These are phyloP conservation scores for Perca flavescens DNA, from an alignment of 2,113 vertebrate genomes.

Conservation along the genomic window DNA sequence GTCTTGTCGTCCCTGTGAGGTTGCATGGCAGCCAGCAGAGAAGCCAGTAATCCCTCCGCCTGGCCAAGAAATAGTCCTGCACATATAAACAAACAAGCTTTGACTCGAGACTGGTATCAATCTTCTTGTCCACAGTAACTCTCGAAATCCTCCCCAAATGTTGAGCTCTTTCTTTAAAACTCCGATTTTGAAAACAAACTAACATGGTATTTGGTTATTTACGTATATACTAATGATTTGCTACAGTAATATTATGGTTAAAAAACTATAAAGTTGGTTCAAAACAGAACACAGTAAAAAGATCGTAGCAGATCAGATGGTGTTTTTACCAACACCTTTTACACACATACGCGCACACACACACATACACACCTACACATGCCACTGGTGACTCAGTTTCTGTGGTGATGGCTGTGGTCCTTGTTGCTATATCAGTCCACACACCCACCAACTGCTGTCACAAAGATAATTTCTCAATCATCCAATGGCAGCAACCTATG, in stretches of 20 bases:
- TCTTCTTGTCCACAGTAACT: background rate
- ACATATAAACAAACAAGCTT: background rate
- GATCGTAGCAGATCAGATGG: slow-evolving; percentile 32
- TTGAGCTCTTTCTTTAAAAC: background rate
- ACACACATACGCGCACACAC: slow-evolving; percentile 4
- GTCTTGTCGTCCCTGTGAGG: background rate
- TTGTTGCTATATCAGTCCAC: slow-evolving; percentile 56
- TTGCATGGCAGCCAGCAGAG: background rate
- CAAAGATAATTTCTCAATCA: slow-evolving; percentile 57
- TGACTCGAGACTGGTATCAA: background rate
- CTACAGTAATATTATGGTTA: background rate
- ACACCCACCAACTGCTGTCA: slow-evolving; percentile 69
- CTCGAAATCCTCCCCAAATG: background rate
- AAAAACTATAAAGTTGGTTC: background rate
- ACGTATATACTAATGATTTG: background rate
- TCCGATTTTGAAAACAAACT: background rate
- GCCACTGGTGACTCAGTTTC: slow-evolving; percentile 60
- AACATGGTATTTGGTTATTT: background rate
- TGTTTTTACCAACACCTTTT: slow-evolving; percentile 30
- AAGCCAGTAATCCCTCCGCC: background rate
- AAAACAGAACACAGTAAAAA: background rate
- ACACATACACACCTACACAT: slow-evolving; percentile 20
- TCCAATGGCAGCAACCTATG: slow-evolving; percentile 43
- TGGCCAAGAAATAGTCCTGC: background rate
- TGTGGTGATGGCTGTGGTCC: slow-evolving; percentile 40